Conservation (phyloP, 1,140 invertebrate genomes). For the Acromyrmex echinatior region DNA sequence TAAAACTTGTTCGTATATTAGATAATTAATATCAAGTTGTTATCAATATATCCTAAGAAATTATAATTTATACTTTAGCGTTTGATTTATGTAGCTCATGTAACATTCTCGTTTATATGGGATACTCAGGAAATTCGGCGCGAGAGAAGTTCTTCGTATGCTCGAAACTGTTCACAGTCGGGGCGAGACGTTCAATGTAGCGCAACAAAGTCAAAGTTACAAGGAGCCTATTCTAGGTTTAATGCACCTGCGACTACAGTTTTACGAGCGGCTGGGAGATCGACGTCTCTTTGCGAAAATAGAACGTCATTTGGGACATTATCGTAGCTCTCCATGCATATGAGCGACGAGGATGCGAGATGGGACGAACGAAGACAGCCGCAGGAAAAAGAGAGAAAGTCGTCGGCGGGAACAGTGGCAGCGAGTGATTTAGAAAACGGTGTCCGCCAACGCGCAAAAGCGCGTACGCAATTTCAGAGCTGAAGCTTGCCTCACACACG, state of each 20-base stretch:
- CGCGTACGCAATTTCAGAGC: slow-evolving; percentile 77
- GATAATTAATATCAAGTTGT: background rate
- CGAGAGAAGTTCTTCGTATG: background rate
- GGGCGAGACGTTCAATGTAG: slow-evolving; percentile 24
- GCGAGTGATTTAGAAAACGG: slow-evolving; percentile 80
- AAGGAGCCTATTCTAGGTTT: slow-evolving; percentile 73
- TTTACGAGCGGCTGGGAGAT: slow-evolving; percentile 76
- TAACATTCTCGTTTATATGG: slow-evolving; percentile 9
- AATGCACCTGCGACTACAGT: slow-evolving; percentile 73
- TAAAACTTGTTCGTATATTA: background rate
- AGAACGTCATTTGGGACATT: slow-evolving; percentile 77
- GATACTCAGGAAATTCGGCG: slow-evolving; percentile 22
- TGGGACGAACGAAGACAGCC: slow-evolving; percentile 15
- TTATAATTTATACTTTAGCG: background rate
- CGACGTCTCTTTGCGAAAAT: slow-evolving; percentile 79
- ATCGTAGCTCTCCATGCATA: slow-evolving; percentile 61
- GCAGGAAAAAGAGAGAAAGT: slow-evolving; percentile 69
- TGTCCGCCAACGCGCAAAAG: slow-evolving; percentile 80
- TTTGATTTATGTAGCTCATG: background rate
- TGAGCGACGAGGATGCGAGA: background rate
- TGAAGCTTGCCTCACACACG: slow-evolving; percentile 73
- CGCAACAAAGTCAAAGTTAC: slow-evolving; percentile 20
- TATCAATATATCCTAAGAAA: background rate
- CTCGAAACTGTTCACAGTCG: background rate
- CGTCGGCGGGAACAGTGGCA: slow-evolving; percentile 43